These are phyloP conservation scores for Lithophane semibrunnea DNA, from an alignment of 2,888 invertebrate species.

Conservation along the genomic window DNA sequence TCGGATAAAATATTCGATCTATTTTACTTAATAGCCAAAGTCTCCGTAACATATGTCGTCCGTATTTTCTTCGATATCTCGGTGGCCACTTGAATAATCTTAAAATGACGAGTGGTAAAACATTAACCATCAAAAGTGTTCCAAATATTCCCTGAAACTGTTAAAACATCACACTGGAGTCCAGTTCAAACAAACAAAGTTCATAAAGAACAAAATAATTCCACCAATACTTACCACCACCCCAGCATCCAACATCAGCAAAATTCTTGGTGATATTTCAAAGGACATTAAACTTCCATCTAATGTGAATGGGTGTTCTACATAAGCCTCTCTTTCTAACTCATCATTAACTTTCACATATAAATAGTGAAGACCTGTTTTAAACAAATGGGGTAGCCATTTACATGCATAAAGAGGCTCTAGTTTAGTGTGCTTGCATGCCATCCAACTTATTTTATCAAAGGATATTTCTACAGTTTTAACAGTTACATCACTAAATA, in stretches of 20 bases:
- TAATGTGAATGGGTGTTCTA: conserved; percentile 94
- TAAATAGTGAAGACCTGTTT: conserved; percentile 92
- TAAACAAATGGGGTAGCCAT: conserved; percentile 93
- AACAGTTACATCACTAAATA: conserved; percentile 93
- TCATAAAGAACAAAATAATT: conserved; percentile 15
- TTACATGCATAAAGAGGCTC: conserved; percentile 93
- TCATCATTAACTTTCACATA: conserved; percentile 91
- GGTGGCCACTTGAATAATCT: conserved; percentile 89
- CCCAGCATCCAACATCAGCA: conserved; percentile 94
- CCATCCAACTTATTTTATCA: conserved; percentile 91
- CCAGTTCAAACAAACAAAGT: not conserved
- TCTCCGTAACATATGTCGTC: conserved; percentile 87
- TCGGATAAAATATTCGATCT: conserved; percentile 94
- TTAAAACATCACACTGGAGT: conserved; percentile 61
- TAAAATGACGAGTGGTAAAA: conserved; percentile 92
- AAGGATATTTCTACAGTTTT: conserved; percentile 92
- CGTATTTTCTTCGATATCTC: conserved; percentile 89
- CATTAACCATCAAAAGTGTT: conserved; percentile 90
- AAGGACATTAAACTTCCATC: conserved; percentile 93
- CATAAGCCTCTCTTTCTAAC: conserved; percentile 88
- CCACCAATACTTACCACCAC: conserved; percentile 91
- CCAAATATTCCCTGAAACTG: conserved; percentile 94
- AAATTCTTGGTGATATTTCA: conserved; percentile 92
- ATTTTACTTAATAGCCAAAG: conserved; percentile 94
- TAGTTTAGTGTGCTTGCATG: conserved; percentile 89